Evolutionary conservation across 2,797 vertebrate species (phyloP).

Genomic region (Champsocephalus esox): DNA sequence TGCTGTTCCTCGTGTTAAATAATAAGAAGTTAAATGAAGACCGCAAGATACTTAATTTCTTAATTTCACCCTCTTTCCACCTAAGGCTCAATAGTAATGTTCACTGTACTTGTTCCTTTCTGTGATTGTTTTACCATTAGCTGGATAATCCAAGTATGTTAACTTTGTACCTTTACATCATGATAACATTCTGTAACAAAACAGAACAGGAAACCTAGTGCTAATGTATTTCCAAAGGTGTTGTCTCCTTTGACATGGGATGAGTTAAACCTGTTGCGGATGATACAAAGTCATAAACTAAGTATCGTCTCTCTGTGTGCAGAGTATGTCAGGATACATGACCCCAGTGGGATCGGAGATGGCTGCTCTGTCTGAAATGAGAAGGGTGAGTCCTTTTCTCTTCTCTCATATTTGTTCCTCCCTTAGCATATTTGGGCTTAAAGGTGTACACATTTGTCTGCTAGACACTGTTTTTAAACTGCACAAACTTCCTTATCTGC

Average conservation of each 20-base stretch:
- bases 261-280: neutral
- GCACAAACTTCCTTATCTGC: neutral
- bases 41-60: neutral
- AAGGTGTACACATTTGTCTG: constrained; percentile 4
- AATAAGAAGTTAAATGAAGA: neutral
- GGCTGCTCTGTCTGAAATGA: constrained; percentile 90
- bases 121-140: neutral
- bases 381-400: constrained; percentile 87
- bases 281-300: neutral
- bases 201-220: neutral
- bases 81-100: neutral
- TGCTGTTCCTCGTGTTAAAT: neutral
- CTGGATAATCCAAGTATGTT: neutral
- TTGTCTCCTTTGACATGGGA: neutral
- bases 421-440: neutral
- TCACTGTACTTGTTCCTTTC: neutral
- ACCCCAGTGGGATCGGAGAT: constrained; percentile 91
- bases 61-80: neutral
- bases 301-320: constrained; percentile 39
- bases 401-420: neutral
- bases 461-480: constrained; percentile 1
- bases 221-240: neutral
- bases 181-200: neutral
- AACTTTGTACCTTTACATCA: neutral
- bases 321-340: constrained; percentile 93